A percentile compares a stretch with the other conserved stretches of the same genome.
Conservation (phyloP, 2,888 invertebrate species). For the Congeria kusceri region DNA sequence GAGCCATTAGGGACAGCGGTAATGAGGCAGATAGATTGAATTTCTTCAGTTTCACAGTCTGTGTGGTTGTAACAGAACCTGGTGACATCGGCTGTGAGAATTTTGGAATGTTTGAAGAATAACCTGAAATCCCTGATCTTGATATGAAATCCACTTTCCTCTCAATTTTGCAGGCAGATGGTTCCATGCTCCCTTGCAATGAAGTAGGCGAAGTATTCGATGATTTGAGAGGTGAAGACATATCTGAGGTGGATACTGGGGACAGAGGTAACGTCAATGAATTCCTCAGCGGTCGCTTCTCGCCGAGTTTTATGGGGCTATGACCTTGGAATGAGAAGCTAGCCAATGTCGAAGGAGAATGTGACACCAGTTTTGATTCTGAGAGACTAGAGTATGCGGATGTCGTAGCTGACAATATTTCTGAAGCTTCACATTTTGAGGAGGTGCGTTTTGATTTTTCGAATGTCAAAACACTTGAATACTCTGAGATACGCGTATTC, state of each 20-base stretch:
- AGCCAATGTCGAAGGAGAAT: constrained; percentile 20
- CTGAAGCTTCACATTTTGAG: constrained; percentile 9
- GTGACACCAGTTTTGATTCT: constrained; percentile 37
- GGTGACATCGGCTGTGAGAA: constrained; percentile 24
- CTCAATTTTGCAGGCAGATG: constrained; percentile 52
- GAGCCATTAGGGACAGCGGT: constrained; percentile 42
- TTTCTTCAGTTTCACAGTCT: constrained; percentile 59
- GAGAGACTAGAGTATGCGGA: constrained; percentile 36
- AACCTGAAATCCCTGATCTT: constrained; percentile 10
- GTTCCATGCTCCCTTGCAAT: constrained; percentile 21
- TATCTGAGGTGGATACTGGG: constrained; percentile 10
- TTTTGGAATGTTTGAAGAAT: constrained; percentile 30
- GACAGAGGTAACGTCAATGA: constrained; percentile 52
- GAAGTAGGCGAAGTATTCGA: neutral
- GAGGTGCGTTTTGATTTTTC: constrained; percentile 37
- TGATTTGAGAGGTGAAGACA: neutral
- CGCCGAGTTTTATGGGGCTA: constrained; percentile 38
- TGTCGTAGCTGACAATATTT: neutral
- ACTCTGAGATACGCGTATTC: constrained; percentile 11
- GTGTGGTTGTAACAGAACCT: constrained; percentile 52
- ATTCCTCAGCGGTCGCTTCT: constrained; percentile 55
- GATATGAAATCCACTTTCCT: constrained; percentile 31
- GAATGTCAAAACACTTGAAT: constrained; percentile 40
- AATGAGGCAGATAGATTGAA: constrained; percentile 58
- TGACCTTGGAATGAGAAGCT: constrained; percentile 42